Evolutionary conservation across 2,797 vertebrate genomes (phyloP), one percentile per base, ranked within the genome.

Genomic region (Myotis findleyi): DNA sequence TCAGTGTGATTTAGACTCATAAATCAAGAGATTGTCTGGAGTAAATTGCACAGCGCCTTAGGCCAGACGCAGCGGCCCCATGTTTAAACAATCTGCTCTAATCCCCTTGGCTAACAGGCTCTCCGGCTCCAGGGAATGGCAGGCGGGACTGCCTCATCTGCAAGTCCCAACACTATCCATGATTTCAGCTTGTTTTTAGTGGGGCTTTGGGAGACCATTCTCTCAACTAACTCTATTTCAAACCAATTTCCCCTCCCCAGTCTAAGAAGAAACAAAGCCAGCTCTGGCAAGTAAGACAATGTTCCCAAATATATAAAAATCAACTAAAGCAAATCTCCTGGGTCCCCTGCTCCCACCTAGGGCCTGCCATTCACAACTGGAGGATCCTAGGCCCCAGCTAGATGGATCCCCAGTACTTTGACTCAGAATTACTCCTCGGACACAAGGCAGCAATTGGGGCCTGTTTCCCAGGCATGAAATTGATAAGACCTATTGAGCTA

Each of bases 41-140:
- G 73, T 89, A 92, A 96, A 97, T 38, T 94, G 92, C 59, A 76
- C 47, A 38, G 66, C 81, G 96, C 94, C 93, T 73, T 75, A 95
- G 95, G 95, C 77, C 88, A 97, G 96, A 97, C 11, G 25, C 95
- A 97, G 86, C 30, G 88, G 72, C 23, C 79, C 90, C 13, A 0
- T 91, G 90, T 95, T 95, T 97, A 96, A 96, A 95, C 84, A 94
- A 79, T 91, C 90, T 90, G 68, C 23, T 75, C 86, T 96, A 96
- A 96, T 93, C 95, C 93, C 83, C 92, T 91, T 75, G 68, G 91
- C 87, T 86, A 94, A 84, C 87, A 89, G 76, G 94, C 76, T 86
- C 51, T 76, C 84, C 64, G 38, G n/a, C 80, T 72, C 92, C 23
- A 27, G 76, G 82, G 76, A 88, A 93, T 16, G 66, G 41, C 79